phyloP scores from a whole-genome alignment of 2,113 vertebrate genomes.

The Alces alces region DNA sequence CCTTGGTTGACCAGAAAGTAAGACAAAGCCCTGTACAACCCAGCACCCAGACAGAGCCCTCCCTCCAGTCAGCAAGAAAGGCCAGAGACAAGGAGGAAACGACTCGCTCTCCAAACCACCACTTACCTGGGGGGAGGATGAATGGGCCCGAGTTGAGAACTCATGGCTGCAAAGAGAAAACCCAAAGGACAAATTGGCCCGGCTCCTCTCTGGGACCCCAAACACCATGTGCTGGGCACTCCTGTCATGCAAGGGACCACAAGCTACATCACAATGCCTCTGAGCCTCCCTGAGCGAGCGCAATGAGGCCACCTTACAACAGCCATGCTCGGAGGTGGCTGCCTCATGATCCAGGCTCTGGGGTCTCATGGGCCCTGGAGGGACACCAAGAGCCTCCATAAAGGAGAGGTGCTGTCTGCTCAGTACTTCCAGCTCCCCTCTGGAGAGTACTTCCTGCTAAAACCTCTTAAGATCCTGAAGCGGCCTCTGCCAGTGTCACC shows the following conservation, averaged over 20 bases:
- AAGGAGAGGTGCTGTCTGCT: background rate
- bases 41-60: background rate
- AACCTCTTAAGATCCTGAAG: background rate
- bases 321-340: background rate
- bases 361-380: background rate
- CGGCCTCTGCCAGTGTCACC: background rate
- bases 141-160: conserved; percentile 89
- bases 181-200: background rate
- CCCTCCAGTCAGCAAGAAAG: background rate
- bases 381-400: background rate
- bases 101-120: background rate
- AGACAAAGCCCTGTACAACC: background rate
- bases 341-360: background rate
- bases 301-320: background rate
- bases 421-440: background rate
- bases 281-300: background rate
- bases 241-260: background rate
- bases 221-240: background rate
- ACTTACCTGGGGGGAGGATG: conserved; percentile 84
- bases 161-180: conserved; percentile 82
- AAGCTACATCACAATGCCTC: background rate
- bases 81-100: background rate
- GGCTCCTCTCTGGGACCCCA: background rate
- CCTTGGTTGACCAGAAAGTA: background rate
- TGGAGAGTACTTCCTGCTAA: background rate